Percentiles rank a stretch among this genome's conserved stretches.
phyloP scores from a whole-genome alignment of 2,888 invertebrate genomes.

The Cylloceria caligata region DNA sequence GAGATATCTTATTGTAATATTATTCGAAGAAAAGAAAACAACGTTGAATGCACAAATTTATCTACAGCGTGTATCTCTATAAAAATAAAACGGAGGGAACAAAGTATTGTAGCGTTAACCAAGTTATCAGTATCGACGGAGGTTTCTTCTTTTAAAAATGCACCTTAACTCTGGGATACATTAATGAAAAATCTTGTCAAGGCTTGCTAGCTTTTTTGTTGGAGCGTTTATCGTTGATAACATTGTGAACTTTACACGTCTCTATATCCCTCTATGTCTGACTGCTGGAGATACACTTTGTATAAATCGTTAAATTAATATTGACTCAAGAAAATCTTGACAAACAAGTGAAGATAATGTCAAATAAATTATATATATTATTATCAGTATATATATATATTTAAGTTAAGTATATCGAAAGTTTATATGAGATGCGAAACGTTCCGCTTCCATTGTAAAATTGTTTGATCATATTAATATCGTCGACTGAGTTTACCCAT shows the following conservation, averaged over 20 bases:
- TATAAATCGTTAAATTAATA: conserved; percentile 43
- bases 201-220: neutral
- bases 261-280: conserved; percentile 35
- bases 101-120: conserved; percentile 11
- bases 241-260: conserved; percentile 9
- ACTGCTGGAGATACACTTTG: conserved; percentile 51
- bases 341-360: conserved; percentile 14
- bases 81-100: conserved; percentile 12
- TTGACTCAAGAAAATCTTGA: neutral
- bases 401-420: conserved; percentile 76
- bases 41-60: conserved; percentile 64
- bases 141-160: neutral
- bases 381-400: conserved; percentile 43
- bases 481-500: conserved; percentile 74
- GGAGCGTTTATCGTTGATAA: conserved; percentile 16
- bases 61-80: conserved; percentile 53
- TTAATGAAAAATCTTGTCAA: neutral
- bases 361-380: conserved; percentile 47
- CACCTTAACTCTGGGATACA: neutral
- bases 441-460: conserved; percentile 69
- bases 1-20: conserved; percentile 54
- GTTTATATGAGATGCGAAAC: conserved; percentile 74
- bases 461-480: conserved; percentile 75
- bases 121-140: neutral
- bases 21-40: conserved; percentile 55